Evolutionary conservation across 2,888 invertebrate genomes (phyloP).

Genomic region (Stenchaetothrips biformis): DNA sequence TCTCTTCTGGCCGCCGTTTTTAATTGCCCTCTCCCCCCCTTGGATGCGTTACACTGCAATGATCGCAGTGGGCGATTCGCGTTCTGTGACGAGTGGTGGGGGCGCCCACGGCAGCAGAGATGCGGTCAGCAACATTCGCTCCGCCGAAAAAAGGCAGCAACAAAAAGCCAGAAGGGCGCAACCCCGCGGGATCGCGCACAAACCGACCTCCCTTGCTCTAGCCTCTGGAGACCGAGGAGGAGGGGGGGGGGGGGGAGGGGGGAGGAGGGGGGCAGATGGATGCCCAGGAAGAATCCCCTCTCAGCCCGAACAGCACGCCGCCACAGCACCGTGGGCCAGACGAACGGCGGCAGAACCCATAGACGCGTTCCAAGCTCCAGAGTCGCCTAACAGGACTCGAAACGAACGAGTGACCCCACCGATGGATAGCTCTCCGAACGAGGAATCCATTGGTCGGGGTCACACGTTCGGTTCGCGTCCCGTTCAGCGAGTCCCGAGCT

Average conservation of each 20-base stretch:
- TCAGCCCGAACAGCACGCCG: background rate
- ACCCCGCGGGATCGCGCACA: background rate
- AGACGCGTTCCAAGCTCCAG: no score
- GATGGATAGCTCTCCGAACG: no score
- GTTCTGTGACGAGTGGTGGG: background rate
- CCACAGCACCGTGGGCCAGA: background rate
- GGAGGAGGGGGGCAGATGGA: background rate
- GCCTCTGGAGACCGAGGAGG: background rate
- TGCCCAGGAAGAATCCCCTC: background rate
- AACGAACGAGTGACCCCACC: no score
- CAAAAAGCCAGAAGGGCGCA: background rate
- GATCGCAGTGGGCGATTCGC: no score
- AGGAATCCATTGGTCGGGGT: no score
- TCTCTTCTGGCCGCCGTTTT: background rate
- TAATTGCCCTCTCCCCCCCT: background rate
- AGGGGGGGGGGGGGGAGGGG: background rate
- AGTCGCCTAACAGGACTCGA: no score
- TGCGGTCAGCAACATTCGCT: background rate
- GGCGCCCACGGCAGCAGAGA: background rate
- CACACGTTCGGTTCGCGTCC: no score
- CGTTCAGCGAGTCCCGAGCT: no score
- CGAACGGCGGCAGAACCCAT: no score
- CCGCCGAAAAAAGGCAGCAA: no score
- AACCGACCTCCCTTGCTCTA: background rate
- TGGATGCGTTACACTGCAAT: background rate